Percentiles rank a stretch among this genome's conserved stretches.
Evolutionary conservation across 2,797 vertebrate genomes (phyloP).

Genomic region (Tadarida brasiliensis): DNA sequence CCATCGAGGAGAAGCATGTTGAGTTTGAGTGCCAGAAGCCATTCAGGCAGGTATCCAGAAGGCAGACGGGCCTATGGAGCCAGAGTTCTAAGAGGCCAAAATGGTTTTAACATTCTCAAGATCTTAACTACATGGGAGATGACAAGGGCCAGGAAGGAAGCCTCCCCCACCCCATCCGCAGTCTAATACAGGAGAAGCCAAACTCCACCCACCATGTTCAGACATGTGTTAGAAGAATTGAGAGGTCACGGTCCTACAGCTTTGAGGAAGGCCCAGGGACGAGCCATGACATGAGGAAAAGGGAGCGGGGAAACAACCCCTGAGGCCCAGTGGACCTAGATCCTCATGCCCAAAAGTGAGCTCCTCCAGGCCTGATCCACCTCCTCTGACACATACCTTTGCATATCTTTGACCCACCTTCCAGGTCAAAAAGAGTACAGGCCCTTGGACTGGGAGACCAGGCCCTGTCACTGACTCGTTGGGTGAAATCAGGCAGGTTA

Average conservation of each 20-base stretch:
- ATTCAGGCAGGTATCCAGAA: neutral
- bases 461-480: neutral
- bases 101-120: neutral
- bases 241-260: neutral
- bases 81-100: slow-evolving; percentile 33
- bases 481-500: neutral
- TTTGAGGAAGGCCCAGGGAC: neutral
- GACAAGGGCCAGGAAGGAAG: neutral
- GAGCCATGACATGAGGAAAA: neutral
- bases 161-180: neutral
- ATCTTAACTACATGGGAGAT: neutral
- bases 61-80: neutral
- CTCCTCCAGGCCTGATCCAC: neutral
- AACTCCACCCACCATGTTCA: neutral
- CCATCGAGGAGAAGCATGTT: neutral
- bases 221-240: neutral
- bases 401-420: neutral
- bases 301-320: neutral
- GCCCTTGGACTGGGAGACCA: neutral
- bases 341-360: neutral
- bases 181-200: neutral
- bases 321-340: neutral
- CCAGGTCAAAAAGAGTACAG: neutral
- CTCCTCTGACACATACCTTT: neutral
- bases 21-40: neutral